Evolutionary conservation across 2,888 invertebrate genomes (phyloP).

Genomic region (Tenthredo notha): DNA sequence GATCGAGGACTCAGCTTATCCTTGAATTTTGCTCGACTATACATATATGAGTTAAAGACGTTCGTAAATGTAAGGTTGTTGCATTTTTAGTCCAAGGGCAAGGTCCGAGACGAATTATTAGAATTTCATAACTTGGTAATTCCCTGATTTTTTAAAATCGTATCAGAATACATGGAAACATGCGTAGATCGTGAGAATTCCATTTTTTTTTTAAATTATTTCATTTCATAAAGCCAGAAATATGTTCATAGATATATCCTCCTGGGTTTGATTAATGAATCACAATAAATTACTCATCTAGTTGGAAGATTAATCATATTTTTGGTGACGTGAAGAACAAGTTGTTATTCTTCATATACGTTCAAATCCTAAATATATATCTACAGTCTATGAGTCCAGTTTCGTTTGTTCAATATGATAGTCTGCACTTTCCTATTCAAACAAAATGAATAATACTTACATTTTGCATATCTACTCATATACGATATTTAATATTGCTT

Average conservation of each 20-base stretch:
- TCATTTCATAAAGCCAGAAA: not conserved
- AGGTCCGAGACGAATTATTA: not conserved
- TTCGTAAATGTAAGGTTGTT: not conserved
- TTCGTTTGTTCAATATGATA: not conserved
- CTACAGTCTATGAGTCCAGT: not conserved
- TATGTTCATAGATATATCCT: not conserved
- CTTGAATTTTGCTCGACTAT: conserved; percentile 9
- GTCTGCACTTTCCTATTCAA: not conserved
- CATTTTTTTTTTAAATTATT: not conserved
- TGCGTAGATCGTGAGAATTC: not conserved
- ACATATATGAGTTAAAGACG: not conserved
- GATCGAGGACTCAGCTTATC: conserved; percentile 1
- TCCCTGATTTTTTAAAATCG: not conserved
- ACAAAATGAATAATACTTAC: not conserved
- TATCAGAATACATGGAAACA: not conserved
- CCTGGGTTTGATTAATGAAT: not conserved
- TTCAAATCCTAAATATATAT: not conserved
- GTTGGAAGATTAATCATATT: not conserved
- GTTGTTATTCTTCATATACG: not conserved
- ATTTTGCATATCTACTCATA: not conserved
- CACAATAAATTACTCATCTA: not conserved
- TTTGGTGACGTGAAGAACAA: not conserved
- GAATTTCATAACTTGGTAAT: not conserved
- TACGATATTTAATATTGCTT: not conserved
- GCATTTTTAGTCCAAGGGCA: conserved; percentile 4